Evolutionary conservation across 2,113 vertebrate species (phyloP), one percentile per base, ranked within the genome.

Genomic region (Tupaia chinensis): DNA sequence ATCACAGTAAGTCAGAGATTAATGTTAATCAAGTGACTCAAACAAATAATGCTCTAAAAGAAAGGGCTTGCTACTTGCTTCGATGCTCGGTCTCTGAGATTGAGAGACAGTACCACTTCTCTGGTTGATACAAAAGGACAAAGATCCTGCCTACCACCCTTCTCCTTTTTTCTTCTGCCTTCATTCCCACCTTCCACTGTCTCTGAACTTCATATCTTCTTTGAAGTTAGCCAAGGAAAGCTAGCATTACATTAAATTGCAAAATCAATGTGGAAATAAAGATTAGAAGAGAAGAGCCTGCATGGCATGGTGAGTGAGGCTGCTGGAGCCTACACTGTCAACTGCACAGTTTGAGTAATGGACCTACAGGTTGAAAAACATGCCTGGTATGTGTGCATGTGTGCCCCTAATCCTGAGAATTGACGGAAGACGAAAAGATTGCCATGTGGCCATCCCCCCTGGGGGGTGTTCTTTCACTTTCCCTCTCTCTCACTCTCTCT

Each of bases 11-110:
- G 17, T 69, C 68, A 85, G 83, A 93, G 29, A 19, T 58, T 69
- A 22, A 27, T 87, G 10, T 16, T 77, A 93, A 91, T 93, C 22
- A 88, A 95, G 82, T 29, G 1, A 23, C 7, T 93, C 53, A 88
- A 34, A 1, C 8, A 53, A 94, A 90, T 74, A 80, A 60, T 78
- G 9, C 54, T 63, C 23, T 34, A 66, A 88, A 56, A 10, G 44
- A 87, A 70, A 83, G 53, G 14, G 58, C 23, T n/a, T 29, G 5
- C 19, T 56, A 61, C 56, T 81, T 19, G 53, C 4, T 61, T 86
- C 53, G 29, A 44, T 58, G 25, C 22, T 88, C 15, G 25, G 8
- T 70, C 90, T 95, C 78, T 81, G 23, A 87, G 54, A 22, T 9
- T 91, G 29, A 27, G 10, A 60, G 0, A 87, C 1, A 25, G n/a